Evolutionary conservation across 2,888 invertebrate genomes (phyloP), one percentile per base, ranked within the genome.

Genomic region (Trachelus troglodyta): DNA sequence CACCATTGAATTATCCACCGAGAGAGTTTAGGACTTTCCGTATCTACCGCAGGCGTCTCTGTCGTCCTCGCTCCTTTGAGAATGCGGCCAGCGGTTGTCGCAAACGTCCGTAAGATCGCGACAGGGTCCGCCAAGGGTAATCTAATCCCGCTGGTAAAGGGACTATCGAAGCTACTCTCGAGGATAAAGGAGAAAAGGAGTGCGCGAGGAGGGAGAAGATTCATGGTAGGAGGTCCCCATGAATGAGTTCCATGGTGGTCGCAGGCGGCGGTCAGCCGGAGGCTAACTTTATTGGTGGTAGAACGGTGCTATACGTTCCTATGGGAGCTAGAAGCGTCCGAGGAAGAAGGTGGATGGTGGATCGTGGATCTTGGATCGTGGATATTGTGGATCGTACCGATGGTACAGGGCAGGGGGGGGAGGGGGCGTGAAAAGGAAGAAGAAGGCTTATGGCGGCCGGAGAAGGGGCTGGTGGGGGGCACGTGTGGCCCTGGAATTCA

Each of bases 191-290:
- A 6, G 15, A 37, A 69, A 74, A 79, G 77, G 76, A 77, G 79
- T 69, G 71, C 74, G 79, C 75, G 73, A 76, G 69, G 35, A 56
- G 4, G 31, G 69, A 86, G 85, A 88, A 91, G 89, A 90, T 89
- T 91, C 92, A 88, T 92, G 91, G 92, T 93, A 93, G 93, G 93
- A 93, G 93, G 93, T 93, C 93, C 89, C 87, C 92, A 93, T 93
- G 93, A 93, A 93, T 93, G 93, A 93, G 92, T 90, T 89, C 89
- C 89, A 89, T 87, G 91, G 90, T 89, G 89, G 89, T 89, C 89
- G 88, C 83, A 80, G 85, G 85, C 85, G 88, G 83, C 85, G 84
- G 87, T 84, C 86, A 85, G 85, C 88, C 89, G 87, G 88, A 88
- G 89, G 88, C 89, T 86, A 89, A 87, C 88, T 90, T 90, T 91